Evolutionary conservation across 2,113 vertebrate species (phyloP).

Genomic region (Motacilla alba): DNA sequence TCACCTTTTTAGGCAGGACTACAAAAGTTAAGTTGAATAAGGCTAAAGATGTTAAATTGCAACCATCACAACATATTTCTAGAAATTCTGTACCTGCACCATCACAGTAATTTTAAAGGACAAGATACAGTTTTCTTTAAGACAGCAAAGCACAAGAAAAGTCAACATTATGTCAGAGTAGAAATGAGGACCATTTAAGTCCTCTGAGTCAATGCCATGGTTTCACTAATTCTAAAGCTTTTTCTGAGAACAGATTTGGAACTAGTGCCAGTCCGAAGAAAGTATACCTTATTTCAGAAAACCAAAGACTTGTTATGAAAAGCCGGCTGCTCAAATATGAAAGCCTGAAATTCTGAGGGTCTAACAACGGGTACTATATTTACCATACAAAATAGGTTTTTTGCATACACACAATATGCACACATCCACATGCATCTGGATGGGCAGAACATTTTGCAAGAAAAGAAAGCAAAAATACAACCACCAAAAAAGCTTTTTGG

Average conservation of each 20-base stretch:
- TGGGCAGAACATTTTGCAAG: neutral
- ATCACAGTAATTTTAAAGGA: neutral
- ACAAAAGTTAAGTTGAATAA: neutral
- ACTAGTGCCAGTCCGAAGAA: neutral
- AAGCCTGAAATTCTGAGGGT: neutral
- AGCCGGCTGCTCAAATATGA: neutral
- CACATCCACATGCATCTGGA: accelerated
- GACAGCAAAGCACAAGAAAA: neutral
- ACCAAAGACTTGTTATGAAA: neutral
- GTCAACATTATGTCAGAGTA: neutral
- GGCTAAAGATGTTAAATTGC: neutral
- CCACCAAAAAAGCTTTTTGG: neutral
- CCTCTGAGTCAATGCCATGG: neutral
- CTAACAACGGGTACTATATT: neutral
- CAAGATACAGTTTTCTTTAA: neutral
- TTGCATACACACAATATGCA: neutral
- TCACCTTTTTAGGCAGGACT: neutral
- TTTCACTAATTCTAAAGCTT: neutral
- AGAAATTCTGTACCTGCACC: neutral
- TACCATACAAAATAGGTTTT: neutral
- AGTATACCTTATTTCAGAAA: neutral
- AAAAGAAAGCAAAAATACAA: neutral
- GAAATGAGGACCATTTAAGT: neutral
- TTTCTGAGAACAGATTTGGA: neutral
- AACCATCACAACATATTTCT: neutral